Conservation (phyloP, 2,888 invertebrate species). For the Odontothrips loti region DNA sequence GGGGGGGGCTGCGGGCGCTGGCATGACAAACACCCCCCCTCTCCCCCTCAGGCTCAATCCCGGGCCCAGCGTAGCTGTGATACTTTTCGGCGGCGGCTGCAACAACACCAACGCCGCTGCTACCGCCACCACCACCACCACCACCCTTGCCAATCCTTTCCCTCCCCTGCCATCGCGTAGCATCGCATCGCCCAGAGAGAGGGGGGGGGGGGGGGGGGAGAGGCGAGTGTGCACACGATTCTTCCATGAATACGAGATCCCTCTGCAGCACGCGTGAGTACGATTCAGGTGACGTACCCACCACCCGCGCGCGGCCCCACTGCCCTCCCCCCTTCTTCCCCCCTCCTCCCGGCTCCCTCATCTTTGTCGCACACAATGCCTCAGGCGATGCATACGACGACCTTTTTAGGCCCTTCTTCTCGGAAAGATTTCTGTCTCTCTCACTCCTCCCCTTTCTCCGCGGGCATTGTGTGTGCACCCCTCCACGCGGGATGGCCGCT, state of each 20-base stretch:
- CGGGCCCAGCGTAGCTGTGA: too few relatives aligned
- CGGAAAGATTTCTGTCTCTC: neutral
- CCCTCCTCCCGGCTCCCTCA: neutral
- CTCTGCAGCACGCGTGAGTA: constrained; percentile 7
- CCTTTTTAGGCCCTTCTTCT: neutral
- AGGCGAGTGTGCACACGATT: neutral
- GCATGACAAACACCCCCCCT: neutral
- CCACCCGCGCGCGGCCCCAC: neutral
- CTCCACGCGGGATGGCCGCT: too few relatives aligned
- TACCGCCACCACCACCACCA: too few relatives aligned
- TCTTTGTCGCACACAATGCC: neutral
- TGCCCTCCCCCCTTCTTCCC: neutral
- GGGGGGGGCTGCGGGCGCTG: neutral
- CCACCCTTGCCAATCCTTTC: neutral
- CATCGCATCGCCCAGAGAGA: too few relatives aligned
- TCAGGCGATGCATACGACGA: neutral
- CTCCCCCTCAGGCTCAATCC: neutral
- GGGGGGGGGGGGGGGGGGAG: too few relatives aligned
- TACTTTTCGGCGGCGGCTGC: too few relatives aligned
- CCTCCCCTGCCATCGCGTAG: neutral
- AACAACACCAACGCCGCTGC: too few relatives aligned
- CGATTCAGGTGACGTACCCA: constrained; percentile 13
- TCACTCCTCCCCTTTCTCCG: neutral
- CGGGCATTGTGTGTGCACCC: neutral
- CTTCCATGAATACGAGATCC: constrained; percentile 21